Conservation (phyloP, 2,113 vertebrate species). For the Crotophaga sulcirostris region DNA sequence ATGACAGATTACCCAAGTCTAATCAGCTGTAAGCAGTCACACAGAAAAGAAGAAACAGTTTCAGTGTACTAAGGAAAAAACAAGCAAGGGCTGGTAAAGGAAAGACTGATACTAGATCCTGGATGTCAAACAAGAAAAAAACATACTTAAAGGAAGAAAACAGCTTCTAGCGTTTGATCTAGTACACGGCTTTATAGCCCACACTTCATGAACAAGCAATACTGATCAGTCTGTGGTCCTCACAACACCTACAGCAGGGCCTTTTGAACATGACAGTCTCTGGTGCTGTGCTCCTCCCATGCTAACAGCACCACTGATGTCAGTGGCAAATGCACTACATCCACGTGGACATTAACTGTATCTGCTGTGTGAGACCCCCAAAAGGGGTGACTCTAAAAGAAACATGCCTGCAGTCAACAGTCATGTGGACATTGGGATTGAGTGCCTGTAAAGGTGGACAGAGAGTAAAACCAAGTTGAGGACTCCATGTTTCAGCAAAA, state of each 20-base stretch:
- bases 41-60: neutral
- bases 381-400: neutral
- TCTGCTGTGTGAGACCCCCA: neutral
- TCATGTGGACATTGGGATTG: fast-evolving
- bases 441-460: neutral
- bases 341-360: neutral
- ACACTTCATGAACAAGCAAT: neutral
- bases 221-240: neutral
- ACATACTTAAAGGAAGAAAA: neutral
- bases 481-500: neutral
- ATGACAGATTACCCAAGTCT: neutral
- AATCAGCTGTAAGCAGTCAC: neutral
- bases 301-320: fast-evolving
- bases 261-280: neutral
- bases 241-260: neutral
- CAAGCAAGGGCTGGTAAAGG: neutral
- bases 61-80: neutral
- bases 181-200: neutral
- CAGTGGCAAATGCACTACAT: fast-evolving
- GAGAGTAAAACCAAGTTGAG: neutral
- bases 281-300: neutral
- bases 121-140: neutral
- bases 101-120: neutral
- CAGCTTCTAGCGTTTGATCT: neutral
- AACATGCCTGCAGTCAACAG: neutral